phyloP scores from a whole-genome alignment of 2,113 vertebrate genomes.

The Mormoops blainvillei region DNA sequence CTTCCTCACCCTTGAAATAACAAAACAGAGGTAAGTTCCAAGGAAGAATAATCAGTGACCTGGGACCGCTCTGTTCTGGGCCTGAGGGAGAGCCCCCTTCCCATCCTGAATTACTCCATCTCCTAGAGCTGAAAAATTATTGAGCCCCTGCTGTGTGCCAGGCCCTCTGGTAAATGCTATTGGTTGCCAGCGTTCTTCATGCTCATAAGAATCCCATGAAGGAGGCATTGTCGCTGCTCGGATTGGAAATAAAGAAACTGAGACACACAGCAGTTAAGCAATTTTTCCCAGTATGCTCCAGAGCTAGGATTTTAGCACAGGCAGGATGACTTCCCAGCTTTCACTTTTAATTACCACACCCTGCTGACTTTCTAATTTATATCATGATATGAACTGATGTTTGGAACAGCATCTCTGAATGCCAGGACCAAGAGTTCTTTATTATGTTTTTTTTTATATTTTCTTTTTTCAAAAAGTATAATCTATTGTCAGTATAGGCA shows the following conservation, averaged over 20 bases:
- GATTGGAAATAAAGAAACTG: not conserved
- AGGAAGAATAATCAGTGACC: not conserved
- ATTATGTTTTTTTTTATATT: not conserved
- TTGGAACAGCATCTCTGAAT: not conserved
- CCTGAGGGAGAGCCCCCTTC: not conserved
- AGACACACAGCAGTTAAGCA: not conserved
- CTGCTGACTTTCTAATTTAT: not conserved
- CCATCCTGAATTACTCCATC: not conserved
- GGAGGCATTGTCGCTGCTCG: not conserved
- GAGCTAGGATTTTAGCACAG: not conserved
- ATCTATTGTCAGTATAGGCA: not conserved
- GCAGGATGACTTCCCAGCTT: not conserved
- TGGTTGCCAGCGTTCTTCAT: not conserved
- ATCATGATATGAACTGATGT: not conserved
- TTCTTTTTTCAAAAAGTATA: not conserved
- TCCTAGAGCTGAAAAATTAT: not conserved
- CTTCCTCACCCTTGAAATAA: not conserved
- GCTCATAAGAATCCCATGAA: not conserved
- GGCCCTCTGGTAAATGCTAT: not conserved
- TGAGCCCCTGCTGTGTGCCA: not conserved
- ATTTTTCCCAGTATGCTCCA: not conserved
- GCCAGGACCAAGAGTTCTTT: not conserved
- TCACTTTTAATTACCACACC: not conserved
- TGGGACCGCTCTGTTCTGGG: not conserved
- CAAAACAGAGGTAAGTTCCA: not conserved